phyloP scores from a whole-genome alignment of 2,888 invertebrate species.

The Priocnemis perturbator region DNA sequence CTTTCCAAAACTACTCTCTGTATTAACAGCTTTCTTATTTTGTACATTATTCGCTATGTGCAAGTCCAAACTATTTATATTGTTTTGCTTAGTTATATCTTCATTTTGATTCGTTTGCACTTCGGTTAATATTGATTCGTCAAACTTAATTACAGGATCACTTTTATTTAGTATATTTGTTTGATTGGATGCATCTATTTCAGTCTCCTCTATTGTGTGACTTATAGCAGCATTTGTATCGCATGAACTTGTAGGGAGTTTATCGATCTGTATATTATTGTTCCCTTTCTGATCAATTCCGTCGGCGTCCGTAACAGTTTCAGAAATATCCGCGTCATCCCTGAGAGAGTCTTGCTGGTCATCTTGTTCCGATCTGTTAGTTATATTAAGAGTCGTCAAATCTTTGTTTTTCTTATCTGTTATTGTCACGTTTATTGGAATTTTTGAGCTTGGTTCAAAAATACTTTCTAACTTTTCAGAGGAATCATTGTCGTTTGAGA shows the following conservation, averaged over 20 bases:
- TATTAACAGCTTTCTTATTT: conserved; percentile 60
- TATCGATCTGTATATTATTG: conserved; percentile 56
- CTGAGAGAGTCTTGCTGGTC: conserved; percentile 49
- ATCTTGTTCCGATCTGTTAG: conserved; percentile 21
- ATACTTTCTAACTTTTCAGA: conserved; percentile 63
- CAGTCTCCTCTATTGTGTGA: conserved; percentile 53
- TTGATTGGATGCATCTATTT: conserved; percentile 52
- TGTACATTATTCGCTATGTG: conserved; percentile 68
- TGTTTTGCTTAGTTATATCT: conserved; percentile 63
- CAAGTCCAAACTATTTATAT: conserved; percentile 61
- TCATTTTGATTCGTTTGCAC: conserved; percentile 63
- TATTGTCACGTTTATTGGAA: conserved; percentile 72
- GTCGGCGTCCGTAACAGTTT: conserved; percentile 38
- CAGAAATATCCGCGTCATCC: conserved; percentile 50
- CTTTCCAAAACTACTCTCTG: conserved; percentile 65
- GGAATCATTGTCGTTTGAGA: conserved; percentile 62
- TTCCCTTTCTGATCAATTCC: conserved; percentile 59
- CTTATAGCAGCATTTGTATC: conserved; percentile 54
- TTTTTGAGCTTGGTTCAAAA: conserved; percentile 59
- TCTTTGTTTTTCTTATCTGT: conserved; percentile 63
- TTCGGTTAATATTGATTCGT: conserved; percentile 59
- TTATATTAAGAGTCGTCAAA: background rate
- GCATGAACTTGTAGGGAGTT: conserved; percentile 46
- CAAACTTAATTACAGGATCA: conserved; percentile 66
- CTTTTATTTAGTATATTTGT: conserved; percentile 59